These are phyloP conservation scores for Heliconius ethilla DNA, from an alignment of 2,888 invertebrate species.

Conservation along the genomic window DNA sequence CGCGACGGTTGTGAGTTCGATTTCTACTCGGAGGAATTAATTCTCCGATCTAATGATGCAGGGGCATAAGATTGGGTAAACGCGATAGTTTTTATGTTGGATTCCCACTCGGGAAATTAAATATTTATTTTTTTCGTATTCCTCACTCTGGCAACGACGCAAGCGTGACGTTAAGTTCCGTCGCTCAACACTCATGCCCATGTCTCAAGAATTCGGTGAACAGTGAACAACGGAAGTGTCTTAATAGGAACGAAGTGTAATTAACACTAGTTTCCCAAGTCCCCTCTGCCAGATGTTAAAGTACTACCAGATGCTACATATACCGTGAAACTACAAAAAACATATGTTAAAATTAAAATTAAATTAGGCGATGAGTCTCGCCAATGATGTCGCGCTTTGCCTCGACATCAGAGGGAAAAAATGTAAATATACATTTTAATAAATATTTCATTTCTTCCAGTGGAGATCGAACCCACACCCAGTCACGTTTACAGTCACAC, in stretches of 20 bases:
- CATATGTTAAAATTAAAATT: no score
- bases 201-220: neutral
- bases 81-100: no score
- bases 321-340: no score
- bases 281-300: no score
- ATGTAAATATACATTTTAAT: neutral
- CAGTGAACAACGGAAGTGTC: neutral
- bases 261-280: neutral
- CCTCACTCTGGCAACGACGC: neutral
- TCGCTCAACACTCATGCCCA: neutral
- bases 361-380: no score
- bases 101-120: neutral
- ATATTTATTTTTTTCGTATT: neutral
- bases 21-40: neutral
- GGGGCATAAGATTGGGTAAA: no score
- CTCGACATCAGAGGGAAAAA: neutral
- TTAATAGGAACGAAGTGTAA: neutral
- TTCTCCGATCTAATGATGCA: no score
- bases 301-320: no score
- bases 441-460: neutral
- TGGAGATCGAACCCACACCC: neutral
- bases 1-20: neutral
- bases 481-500: neutral
- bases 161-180: neutral
- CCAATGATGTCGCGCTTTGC: neutral